Base-by-base conservation (phyloP, 2,888 invertebrate genomes). In the Stenoptilia bipunctidactyla region DNA sequence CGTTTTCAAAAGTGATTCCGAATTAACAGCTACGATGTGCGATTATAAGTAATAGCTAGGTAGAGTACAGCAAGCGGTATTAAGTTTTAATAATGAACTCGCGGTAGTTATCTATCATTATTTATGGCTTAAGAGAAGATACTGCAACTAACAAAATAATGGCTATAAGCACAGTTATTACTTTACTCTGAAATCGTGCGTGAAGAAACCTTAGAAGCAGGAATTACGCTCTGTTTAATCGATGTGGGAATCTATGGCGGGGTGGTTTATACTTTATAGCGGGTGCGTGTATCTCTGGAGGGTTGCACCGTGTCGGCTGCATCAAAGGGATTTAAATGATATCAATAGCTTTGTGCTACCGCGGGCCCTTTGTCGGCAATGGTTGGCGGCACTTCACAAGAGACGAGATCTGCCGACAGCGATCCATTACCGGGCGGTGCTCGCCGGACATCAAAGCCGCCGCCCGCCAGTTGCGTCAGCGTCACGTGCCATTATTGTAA, bases 291-390 rank as follows among this genome's bases (percentile, higher is more conserved):
- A 20, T 20, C 20, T 20, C 8, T 20, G 8, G 20, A 30, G 30
- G 30, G 15, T n/a, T 39, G 59, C 51, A 46, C 48, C 47, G 45
- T 47, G 60, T 52, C 75, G 75, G 73, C 57, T 50, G 50, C 49
- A 60, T 76, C 70, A 76, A 77, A 79, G 71, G 70, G 70, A 73
- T 74, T 72, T 69, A 68, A 74, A 71, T 71, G 68, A 71, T 79
- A 77, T 76, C 79, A 75, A 75, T 77, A 66, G 74, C 69, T 70
- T 70, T 70, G 62, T 69, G 76, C 77, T 75, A 75, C 79, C 67
- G 76, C 67, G 55, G 49, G 58, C 61, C 58, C 69, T 74, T 77
- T 77, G 76, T 74, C 73, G 74, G 77, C 61, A 50, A 57, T 61
- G 56, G 57, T 58, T 53, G 50, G 57, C 66, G 66, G 67, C 61